phyloP scores from a whole-genome alignment of 2,888 invertebrate species.

The Patella pellucida region DNA sequence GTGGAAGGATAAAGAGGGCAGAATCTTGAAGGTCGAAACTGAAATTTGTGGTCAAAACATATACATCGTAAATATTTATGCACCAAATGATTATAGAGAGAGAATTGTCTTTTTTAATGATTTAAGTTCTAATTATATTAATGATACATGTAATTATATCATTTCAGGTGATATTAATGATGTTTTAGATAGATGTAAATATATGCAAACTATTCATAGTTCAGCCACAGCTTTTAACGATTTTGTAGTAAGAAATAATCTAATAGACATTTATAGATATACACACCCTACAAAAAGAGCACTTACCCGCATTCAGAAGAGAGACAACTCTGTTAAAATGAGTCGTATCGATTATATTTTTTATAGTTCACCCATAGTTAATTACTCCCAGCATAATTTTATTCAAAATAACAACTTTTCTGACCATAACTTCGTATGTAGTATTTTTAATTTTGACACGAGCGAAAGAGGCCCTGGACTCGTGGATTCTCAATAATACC shows the following conservation, averaged over 20 bases:
- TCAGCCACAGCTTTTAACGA: neutral
- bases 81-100: neutral
- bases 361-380: neutral
- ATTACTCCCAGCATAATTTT: neutral
- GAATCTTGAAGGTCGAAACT: neutral
- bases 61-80: neutral
- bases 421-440: neutral
- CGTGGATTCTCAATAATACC: conserved; percentile 19
- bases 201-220: neutral
- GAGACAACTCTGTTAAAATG: neutral
- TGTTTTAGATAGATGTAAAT: conserved; percentile 1
- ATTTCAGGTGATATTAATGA: neutral
- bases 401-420: neutral
- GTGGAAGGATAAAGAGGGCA: neutral
- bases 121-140: neutral
- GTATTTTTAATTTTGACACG: neutral
- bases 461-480: neutral
- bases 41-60: neutral
- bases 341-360: neutral
- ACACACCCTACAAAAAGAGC: neutral
- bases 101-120: neutral
- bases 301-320: neutral
- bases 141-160: neutral
- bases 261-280: neutral
- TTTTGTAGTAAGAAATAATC: neutral